Conservation (phyloP, 2,888 invertebrate genomes). For the Xiphydria camelus region DNA sequence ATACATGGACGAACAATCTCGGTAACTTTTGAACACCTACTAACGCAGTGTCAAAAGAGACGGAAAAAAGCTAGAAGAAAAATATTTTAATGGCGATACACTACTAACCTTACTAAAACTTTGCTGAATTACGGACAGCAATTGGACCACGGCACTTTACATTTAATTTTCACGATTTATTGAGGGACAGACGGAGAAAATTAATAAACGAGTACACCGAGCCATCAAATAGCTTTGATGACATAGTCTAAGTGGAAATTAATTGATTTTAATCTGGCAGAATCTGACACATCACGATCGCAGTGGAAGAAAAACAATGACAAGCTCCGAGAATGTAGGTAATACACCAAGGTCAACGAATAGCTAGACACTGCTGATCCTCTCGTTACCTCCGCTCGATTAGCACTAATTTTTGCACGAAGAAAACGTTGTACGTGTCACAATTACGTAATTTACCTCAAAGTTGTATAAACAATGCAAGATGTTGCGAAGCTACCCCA, state of each 20-base stretch:
- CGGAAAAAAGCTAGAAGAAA: slow-evolving; percentile 6
- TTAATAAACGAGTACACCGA: neutral
- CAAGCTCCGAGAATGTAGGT: slow-evolving; percentile 17
- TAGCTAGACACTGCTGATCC: too few species aligned
- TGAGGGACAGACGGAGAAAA: neutral
- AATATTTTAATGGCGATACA: slow-evolving; percentile 20
- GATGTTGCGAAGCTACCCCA: slow-evolving; percentile 25
- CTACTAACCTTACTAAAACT: slow-evolving; percentile 21
- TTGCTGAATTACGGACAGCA: neutral
- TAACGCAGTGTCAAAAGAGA: too few species aligned
- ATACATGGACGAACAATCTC: too few species aligned
- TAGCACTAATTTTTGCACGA: too few species aligned
- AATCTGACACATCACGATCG: slow-evolving; percentile 39
- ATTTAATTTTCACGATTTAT: neutral
- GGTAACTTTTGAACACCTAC: too few species aligned
- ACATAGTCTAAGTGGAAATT: neutral
- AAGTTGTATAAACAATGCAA: slow-evolving; percentile 33
- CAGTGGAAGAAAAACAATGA: slow-evolving; percentile 40
- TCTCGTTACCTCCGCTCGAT: too few species aligned
- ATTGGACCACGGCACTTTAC: neutral
- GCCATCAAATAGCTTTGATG: slow-evolving; percentile 8
- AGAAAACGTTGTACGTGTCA: too few species aligned
- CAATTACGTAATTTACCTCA: slow-evolving; percentile 30
- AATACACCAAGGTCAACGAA: slow-evolving; percentile 38
- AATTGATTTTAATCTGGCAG: slow-evolving; percentile 24